phyloP scores from a whole-genome alignment of 2,888 invertebrate genomes.

The Drosophila anceps region DNA sequence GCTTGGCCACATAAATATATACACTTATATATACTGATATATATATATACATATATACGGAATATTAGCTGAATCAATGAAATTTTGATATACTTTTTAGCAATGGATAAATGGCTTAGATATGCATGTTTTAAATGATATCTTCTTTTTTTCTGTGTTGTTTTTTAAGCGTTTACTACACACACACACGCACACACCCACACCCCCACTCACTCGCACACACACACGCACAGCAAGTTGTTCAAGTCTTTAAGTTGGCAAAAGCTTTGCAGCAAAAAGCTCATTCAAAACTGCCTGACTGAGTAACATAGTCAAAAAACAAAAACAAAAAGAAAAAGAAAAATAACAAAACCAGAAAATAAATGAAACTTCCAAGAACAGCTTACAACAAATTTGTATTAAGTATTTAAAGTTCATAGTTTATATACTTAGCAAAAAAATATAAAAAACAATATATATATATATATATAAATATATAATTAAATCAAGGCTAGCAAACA shows the following conservation, averaged over 20 bases:
- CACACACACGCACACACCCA: not conserved
- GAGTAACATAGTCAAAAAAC: slow-evolving; percentile 56
- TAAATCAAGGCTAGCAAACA: slow-evolving; percentile 44
- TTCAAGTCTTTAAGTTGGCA: slow-evolving; percentile 34
- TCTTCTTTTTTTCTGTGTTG: slow-evolving; percentile 5
- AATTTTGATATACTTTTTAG: slow-evolving; percentile 59
- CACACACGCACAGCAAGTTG: slow-evolving; percentile 22
- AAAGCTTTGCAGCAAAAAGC: slow-evolving; percentile 42
- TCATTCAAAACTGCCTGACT: slow-evolving; percentile 57
- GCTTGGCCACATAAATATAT: slow-evolving; percentile 43
- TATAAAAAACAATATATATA: not conserved
- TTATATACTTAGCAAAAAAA: slow-evolving; percentile 54
- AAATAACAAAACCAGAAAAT: no score
- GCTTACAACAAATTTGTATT: slow-evolving; percentile 47
- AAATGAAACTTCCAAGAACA: slow-evolving; percentile 44
- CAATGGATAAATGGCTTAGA: slow-evolving; percentile 45
- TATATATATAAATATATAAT: slow-evolving; percentile 26
- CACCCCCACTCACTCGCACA: not conserved
- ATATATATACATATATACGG: slow-evolving; percentile 23
- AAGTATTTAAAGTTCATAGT: slow-evolving; percentile 62
- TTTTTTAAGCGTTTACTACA: slow-evolving; percentile 32
- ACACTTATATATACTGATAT: slow-evolving; percentile 12
- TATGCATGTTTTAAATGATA: slow-evolving; percentile 49
- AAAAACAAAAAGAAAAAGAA: slow-evolving; percentile 10
- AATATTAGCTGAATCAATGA: slow-evolving; percentile 44